phyloP scores from a whole-genome alignment of 2,797 vertebrate genomes.

The Merluccius polli region DNA sequence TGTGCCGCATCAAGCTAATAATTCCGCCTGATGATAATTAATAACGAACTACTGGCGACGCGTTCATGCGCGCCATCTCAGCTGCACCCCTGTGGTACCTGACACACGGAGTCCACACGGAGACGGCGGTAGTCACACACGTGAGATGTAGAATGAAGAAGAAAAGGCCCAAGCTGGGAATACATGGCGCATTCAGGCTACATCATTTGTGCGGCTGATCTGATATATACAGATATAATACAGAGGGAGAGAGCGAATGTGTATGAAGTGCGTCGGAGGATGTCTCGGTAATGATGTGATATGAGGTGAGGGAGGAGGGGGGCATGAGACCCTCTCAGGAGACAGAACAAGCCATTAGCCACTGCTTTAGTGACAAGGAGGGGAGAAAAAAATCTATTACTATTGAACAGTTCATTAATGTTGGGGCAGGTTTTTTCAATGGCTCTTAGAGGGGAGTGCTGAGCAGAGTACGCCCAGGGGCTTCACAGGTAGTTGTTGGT shows the following conservation, averaged over 20 bases:
- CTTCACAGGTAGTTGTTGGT: not conserved
- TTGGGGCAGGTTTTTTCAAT: not conserved
- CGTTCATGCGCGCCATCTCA: conserved; percentile 52
- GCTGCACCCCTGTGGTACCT: conserved; percentile 46
- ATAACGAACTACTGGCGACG: conserved; percentile 62
- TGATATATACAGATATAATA: no score
- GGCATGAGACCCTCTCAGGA: conserved; percentile 32
- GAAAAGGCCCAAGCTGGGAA: conserved; percentile 63
- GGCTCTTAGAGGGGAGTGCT: not conserved
- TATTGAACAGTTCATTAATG: conserved; percentile 54
- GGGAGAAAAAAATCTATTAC: conserved; percentile 27
- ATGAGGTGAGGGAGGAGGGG: conserved; percentile 32
- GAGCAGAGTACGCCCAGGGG: not conserved
- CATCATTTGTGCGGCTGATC: conserved; percentile 73
- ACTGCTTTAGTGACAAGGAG: conserved; percentile 43
- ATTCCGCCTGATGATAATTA: conserved; percentile 70
- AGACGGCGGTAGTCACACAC: conserved; percentile 47
- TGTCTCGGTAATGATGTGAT: conserved; percentile 52
- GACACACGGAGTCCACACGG: conserved; percentile 42
- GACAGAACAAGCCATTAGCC: conserved; percentile 58
- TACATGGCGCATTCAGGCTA: conserved; percentile 67
- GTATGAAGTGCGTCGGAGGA: conserved; percentile 42
- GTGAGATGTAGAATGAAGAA: conserved; percentile 48
- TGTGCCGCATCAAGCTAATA: conserved; percentile 59
- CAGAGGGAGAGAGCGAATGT: conserved; percentile 34